Base-by-base conservation (phyloP, 2,797 vertebrate genomes). In the Cygnus olor region DNA sequence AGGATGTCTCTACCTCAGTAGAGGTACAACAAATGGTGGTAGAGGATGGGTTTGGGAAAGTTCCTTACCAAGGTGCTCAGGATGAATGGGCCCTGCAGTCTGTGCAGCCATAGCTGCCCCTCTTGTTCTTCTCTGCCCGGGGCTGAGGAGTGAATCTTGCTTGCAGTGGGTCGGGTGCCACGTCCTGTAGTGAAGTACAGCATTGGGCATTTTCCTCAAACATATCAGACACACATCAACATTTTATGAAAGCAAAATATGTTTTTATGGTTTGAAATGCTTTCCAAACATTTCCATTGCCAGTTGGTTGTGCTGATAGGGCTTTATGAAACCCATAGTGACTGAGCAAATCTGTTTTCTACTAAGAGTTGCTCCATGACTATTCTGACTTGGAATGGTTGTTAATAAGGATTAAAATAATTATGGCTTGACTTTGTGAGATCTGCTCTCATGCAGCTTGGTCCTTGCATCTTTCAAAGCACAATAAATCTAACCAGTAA, bases 371-470 rank as follows among this genome's bases (percentile, higher is more conserved):
- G 36, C 45, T 87, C 61, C 57, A 34, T 80, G 88, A 89, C 30
- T 71, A 42, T 47, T 51, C 36, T 64, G 49, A 56, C 24, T 89
- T 76, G 42, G 44, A 85, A 73, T 65, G 16, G 0, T 27, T 87
- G 80, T 70, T 10, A 80, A 93, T 70, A 84, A 95, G 85, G 65
- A 84, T 63, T 91, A 77, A 77, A 78, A 42, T 71, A 90, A 54
- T 83, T 63, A 51, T 54, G 6, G 32, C 40, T 85, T 65, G 14
- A 42, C 69, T 76, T 95, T 18, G 13, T 57, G 36, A 64, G 10
- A 47, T 73, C 45, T 84, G 2, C 38, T 86, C 14, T 60, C 6
- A 2, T 54, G 30, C 49, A 60, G 14, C 10, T 93, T 32, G 34
- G 42, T 78, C 53, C 61, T 87, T 71, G 10, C 3, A 0, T 77